Percentiles rank a stretch among this genome's conserved stretches.
Conservation (phyloP, 2,888 invertebrate species). For the Pammene fasciana region DNA sequence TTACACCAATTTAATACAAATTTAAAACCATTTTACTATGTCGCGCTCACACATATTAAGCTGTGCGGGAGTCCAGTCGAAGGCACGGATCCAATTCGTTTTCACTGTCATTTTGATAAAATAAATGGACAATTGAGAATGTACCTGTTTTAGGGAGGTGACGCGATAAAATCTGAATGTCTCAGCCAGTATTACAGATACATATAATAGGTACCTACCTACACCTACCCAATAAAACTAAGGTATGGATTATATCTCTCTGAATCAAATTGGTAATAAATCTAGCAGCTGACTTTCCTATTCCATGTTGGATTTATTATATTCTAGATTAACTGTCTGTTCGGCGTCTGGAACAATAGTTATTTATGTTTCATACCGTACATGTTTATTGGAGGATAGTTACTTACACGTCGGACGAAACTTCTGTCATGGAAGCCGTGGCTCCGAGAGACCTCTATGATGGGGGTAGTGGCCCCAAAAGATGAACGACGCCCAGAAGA, state of each 20-base stretch:
- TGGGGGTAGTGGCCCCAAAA: too few relatives aligned
- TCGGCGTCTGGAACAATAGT: too few relatives aligned
- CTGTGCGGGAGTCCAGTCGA: not conserved
- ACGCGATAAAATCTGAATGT: slow-evolving; percentile 33
- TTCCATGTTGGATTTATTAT: slow-evolving; percentile 18
- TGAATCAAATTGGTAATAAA: slow-evolving; percentile 35
- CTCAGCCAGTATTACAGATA: slow-evolving; percentile 26
- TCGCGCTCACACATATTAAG: not conserved
- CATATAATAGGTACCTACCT: too few relatives aligned
- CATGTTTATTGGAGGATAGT: too few relatives aligned
- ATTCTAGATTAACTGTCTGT: not conserved
- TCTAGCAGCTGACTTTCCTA: slow-evolving; percentile 3
- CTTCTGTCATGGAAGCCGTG: too few relatives aligned
- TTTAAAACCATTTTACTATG: not conserved
- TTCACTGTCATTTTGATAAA: not conserved
- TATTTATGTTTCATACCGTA: too few relatives aligned
- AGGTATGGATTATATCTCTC: slow-evolving; percentile 20
- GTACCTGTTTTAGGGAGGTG: not conserved
- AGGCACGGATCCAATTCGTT: not conserved
- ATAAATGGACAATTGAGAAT: not conserved
- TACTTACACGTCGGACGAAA: too few relatives aligned
- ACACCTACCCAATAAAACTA: slow-evolving; percentile 13
- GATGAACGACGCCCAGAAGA: too few relatives aligned
- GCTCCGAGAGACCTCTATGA: too few relatives aligned
- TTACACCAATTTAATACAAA: not conserved